These are phyloP conservation scores for Albula goreensis DNA, from an alignment of 2,113 vertebrate species.

Conservation along the genomic window DNA sequence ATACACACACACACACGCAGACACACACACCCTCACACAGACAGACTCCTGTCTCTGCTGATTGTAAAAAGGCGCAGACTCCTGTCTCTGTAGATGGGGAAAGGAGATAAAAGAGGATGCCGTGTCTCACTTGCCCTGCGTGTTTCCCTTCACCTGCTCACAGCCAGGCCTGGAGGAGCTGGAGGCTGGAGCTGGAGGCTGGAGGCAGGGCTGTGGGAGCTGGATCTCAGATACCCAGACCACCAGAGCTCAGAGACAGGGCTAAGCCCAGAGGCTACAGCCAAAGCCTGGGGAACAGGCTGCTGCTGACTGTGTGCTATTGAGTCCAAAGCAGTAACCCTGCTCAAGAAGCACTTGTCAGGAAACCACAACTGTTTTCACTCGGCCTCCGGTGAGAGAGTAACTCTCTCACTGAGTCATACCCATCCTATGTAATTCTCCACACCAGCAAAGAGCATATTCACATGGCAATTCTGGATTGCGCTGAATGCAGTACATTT, in stretches of 20 bases:
- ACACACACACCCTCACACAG: too few relatives aligned
- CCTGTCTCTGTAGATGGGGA: not conserved
- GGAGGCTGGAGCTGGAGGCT: not conserved
- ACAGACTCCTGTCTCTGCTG: not conserved
- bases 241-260: not conserved
- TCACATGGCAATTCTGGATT: too few relatives aligned
- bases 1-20: too few relatives aligned
- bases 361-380: not conserved
- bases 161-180: too few relatives aligned
- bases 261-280: not conserved
- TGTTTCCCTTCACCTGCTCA: not conserved
- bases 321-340: not conserved
- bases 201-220: not conserved
- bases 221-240: not conserved
- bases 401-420: not conserved
- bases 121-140: not conserved
- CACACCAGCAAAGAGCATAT: too few relatives aligned
- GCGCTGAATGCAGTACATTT: not conserved
- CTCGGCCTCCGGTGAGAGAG: not conserved
- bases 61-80: not conserved
- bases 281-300: not conserved
- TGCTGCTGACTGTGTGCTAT: not conserved
- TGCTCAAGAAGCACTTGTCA: not conserved
- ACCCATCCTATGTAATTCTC: too few relatives aligned
- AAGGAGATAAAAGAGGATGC: not conserved